phyloP scores from a whole-genome alignment of 1,140 invertebrate genomes.

The Aleiodes sp. region DNA sequence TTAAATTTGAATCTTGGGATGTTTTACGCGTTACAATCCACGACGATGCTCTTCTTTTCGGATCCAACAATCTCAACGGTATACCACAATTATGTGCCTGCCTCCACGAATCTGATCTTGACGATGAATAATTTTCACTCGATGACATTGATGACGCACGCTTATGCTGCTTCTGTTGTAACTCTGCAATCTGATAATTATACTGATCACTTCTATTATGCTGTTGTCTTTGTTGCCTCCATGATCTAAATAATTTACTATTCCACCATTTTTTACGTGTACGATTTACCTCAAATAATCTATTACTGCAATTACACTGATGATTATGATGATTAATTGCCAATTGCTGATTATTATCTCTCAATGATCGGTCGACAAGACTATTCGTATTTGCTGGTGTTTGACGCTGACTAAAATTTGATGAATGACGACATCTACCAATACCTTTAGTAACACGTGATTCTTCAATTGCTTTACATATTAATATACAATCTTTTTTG shows the following conservation, averaged over 20 bases:
- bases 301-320: slow-evolving; percentile 77
- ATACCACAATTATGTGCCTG: slow-evolving; percentile 78
- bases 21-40: slow-evolving; percentile 90
- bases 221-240: slow-evolving; percentile 53
- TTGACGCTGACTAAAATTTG: slow-evolving; percentile 89
- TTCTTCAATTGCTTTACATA: slow-evolving; percentile 94
- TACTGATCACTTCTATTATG: slow-evolving; percentile 74
- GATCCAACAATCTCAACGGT: slow-evolving; percentile 77
- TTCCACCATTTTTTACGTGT: slow-evolving; percentile 51
- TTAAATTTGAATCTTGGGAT: slow-evolving; percentile 89
- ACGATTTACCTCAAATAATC: slow-evolving; percentile 65
- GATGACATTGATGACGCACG: slow-evolving; percentile 85
- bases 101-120: slow-evolving; percentile 83
- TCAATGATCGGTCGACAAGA: slow-evolving; percentile 79
- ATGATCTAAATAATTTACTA: slow-evolving; percentile 52
- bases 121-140: slow-evolving; percentile 89
- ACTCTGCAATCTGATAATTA: slow-evolving; percentile 82
- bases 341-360: slow-evolving; percentile 76
- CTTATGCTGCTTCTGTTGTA: slow-evolving; percentile 79
- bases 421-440: slow-evolving; percentile 84
- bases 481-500: slow-evolving; percentile 95
- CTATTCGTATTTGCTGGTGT: slow-evolving; percentile 90
- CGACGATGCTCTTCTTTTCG: slow-evolving; percentile 80
- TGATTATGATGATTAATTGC: too few species aligned
- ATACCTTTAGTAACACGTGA: slow-evolving; percentile 88